Base-by-base conservation (phyloP, 2,113 vertebrate species). In the Lucifuga dentata region DNA sequence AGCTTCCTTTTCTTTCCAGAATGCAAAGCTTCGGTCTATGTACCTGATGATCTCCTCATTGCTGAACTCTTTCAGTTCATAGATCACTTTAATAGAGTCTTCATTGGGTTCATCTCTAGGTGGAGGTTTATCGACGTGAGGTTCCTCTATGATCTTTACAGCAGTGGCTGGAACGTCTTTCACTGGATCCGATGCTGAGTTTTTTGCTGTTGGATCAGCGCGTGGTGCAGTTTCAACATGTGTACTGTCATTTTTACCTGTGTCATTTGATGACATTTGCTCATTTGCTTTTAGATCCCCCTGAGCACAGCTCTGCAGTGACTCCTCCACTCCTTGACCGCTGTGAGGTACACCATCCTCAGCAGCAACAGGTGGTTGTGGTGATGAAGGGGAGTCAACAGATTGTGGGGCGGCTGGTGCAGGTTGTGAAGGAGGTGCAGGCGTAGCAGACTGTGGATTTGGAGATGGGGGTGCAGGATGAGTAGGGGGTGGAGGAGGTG, bases 1-100 rank as follows among this genome's bases (percentile, higher is more conserved):
- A 0, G 95, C 94, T 81, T 99, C 97, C 76, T 96, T 97, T 91
- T 97, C 95, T 86, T 99, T 99, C 97, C 98, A 99, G 85, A 99
- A 99, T 55, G 96, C 95, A 90, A 99, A 99, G 83, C 97, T 99
- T 20, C 95, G 93, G 72, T 99, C 96, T 2, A 99, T 99, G 78
- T 97, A 99, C 69, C 93, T 91, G 74, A 96, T 98, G 73, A 99
- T 95, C 40, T 98, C 96, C 70, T 98, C 95, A 24, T 96, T 95
- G 63, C 95, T 97, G 84, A 98, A 98, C 76, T 98, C 96, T 41
- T 96, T 95, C 46, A 97, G 93, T 56, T 96, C 97, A 0, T 94
- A 94, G 39, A 97, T 89, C 3, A 94, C 78, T 83, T 95, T 94
- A 70, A 96, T 90, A 23, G 95, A 92, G 64, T 95, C 92, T 58